These are phyloP conservation scores for Actias luna DNA, from an alignment of 2,888 invertebrate genomes.

Conservation along the genomic window DNA sequence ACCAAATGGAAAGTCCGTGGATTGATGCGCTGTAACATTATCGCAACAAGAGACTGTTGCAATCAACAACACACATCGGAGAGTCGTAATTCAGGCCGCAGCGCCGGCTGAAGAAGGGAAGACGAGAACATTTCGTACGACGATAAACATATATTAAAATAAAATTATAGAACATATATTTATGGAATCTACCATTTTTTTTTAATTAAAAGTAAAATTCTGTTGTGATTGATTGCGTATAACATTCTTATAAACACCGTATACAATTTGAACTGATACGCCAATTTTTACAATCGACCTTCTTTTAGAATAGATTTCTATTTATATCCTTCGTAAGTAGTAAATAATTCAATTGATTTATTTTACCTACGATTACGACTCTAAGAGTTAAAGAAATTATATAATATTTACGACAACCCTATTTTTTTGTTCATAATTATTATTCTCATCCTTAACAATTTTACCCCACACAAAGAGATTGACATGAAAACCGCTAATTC, in stretches of 20 bases:
- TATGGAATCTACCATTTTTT: not conserved
- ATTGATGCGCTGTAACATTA: conserved; percentile 50
- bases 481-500: too few species aligned
- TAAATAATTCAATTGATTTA: too few species aligned
- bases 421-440: too few species aligned
- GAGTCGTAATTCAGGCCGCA: not conserved
- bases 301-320: not conserved
- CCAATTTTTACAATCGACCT: not conserved
- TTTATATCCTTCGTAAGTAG: too few species aligned
- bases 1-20: conserved; percentile 37
- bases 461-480: too few species aligned
- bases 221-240: not conserved
- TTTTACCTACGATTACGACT: too few species aligned
- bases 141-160: conserved; percentile 5
- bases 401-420: too few species aligned
- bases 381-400: too few species aligned
- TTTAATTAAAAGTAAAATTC: not conserved
- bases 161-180: not conserved
- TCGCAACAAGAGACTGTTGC: conserved; percentile 44
- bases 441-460: too few species aligned
- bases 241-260: not conserved
- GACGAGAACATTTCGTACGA: not conserved
- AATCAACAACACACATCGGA: conserved; percentile 51
- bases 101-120: not conserved
- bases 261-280: not conserved